phyloP scores from a whole-genome alignment of 1,140 invertebrate genomes.

The Arion vulgaris region DNA sequence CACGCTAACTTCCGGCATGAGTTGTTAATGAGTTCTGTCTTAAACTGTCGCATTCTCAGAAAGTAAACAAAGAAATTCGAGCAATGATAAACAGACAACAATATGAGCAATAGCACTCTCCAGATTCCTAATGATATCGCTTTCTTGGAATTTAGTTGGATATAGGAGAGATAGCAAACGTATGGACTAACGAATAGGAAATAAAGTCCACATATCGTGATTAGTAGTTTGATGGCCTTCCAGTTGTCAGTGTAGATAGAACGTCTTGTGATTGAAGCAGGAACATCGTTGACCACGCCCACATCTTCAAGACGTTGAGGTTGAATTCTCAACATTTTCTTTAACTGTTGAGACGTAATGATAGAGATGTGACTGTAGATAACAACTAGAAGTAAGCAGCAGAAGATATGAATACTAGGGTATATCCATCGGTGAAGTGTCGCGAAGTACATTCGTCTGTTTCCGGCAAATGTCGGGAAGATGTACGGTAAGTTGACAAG shows the following conservation, averaged over 20 bases:
- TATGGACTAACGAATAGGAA: conserved; percentile 13
- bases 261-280: background rate
- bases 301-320: background rate
- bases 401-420: background rate
- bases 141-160: background rate
- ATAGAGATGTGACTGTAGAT: conserved; percentile 5
- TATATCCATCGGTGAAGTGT: background rate
- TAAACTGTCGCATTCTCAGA: background rate
- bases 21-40: background rate
- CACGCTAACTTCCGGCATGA: background rate
- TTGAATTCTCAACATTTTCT: background rate
- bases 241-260: conserved; percentile 10
- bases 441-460: background rate
- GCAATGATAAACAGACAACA: background rate
- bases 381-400: background rate
- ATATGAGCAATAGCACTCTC: background rate
- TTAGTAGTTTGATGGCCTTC: conserved; percentile 5
- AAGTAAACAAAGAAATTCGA: conserved; percentile 16
- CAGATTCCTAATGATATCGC: background rate
- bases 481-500: background rate
- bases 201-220: conserved; percentile 9
- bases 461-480: too few relatives aligned
- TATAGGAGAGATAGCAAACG: background rate
- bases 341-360: background rate
- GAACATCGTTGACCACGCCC: background rate